Base-by-base conservation (phyloP, 2,113 vertebrate genomes). In the Colaptes auratus region DNA sequence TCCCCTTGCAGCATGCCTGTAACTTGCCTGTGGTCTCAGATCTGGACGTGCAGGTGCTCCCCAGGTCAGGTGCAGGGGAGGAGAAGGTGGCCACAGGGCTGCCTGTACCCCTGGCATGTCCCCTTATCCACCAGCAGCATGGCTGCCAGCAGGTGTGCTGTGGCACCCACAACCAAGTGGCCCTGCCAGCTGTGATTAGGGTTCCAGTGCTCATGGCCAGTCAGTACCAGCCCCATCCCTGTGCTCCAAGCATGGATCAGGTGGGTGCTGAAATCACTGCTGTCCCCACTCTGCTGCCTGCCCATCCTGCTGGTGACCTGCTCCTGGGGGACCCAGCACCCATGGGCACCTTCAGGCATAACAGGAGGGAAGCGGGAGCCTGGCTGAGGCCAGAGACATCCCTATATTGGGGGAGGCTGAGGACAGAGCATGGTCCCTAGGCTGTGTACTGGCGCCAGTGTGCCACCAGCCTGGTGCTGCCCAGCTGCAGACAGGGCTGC, bases 331-430 rank as follows among this genome's bases (percentile, higher is more conserved):
- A 15, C 3, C n/a, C 25, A 72, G 21, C 71, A 73, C 35, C 59
- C 9, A 0, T 2, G 24, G 76, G 42, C 44, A 82, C 8, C 2
- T 27, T 12, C 0, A 0, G 48, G 25, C 3, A 1, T 8, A 12
- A 25, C 3, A 2, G 19, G 18, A 42, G 11, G 18, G 80, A 35
- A 61, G 15, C 19, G 46, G 46, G 56, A 81, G 64, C 19, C 56
- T 39, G 46, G 20, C 58, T 56, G 42, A 25, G 16, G 13, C 35
- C 23, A 56, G 35, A 92, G 27, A 23, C 15, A 33, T 31, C 36
- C 16, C 8, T 3, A 1, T 15, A 24, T 27, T 1, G 0, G 0
- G 19, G 20, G 12, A 75, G 39, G 76, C 50, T 5, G 42, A 74
- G 56, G 76, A 60, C 3, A 2, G 70, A 77, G 60, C 2, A 0